Evolutionary conservation across 2,113 vertebrate species (phyloP).

Genomic region (Phoxinus phoxinus): DNA sequence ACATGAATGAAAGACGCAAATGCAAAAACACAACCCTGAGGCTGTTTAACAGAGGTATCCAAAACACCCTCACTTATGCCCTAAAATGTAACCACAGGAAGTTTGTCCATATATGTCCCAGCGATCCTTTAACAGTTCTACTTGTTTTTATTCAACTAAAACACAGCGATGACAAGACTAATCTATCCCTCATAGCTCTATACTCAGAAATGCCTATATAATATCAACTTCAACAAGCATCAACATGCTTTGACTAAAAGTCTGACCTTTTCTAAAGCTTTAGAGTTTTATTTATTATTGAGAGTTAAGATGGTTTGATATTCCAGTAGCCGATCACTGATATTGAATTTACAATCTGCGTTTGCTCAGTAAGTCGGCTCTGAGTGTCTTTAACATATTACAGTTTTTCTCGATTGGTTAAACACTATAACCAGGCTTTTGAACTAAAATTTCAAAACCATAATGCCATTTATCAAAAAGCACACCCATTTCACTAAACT

Average conservation of each 20-base stretch:
- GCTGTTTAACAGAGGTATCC: neutral
- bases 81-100: neutral
- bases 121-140: neutral
- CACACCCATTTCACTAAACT: too few relatives aligned
- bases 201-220: too few relatives aligned
- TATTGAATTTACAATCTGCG: neutral
- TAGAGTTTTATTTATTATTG: neutral
- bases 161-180: neutral
- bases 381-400: neutral
- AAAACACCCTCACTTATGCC: neutral
- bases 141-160: neutral
- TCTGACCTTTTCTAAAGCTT: neutral
- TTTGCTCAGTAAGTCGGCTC: neutral
- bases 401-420: too few relatives aligned
- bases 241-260: neutral
- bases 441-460: too few relatives aligned
- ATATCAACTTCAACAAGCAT: neutral
- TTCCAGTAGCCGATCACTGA: neutral
- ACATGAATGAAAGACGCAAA: constrained; percentile 6
- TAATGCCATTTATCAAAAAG: too few relatives aligned
- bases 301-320: neutral
- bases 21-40: neutral
- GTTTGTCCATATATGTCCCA: neutral
- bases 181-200: constrained; percentile 62
- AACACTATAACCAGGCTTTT: too few relatives aligned